Base-by-base conservation (phyloP, 1,140 invertebrate genomes). In the Drosophila nannoptera region DNA sequence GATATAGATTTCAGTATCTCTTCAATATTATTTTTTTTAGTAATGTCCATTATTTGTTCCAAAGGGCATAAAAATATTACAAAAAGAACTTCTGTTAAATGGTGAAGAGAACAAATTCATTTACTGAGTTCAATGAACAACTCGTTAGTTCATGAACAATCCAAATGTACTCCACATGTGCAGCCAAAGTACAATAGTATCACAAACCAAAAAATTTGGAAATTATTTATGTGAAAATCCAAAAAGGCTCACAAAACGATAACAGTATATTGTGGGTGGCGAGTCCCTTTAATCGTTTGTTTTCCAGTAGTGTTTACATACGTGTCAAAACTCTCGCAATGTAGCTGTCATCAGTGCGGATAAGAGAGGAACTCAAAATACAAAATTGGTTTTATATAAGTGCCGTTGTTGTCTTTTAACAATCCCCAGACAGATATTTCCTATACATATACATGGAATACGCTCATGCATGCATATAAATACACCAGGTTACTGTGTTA, bases 381-480 rank as follows among this genome's bases (percentile, higher is more conserved):
- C 36, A 46, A 67, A 63, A 65, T 59, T 70, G 62, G 61, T 69
- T 76, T 76, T 76, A 76, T 76, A 76, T 76, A 76, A 76, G 71
- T 61, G 43, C 58, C 62, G 46, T 66, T 42, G 53, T 54, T 74
- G 61, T 74, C 69, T 70, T 73, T 66, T 40, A 76, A 74, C 53
- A 74, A 70, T 69, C 38, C 62, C 45, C 66, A 73, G 32, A n/a
- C 48, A 40, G 40, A 59, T 71, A 69, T 52, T 64, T 32, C 45
- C 16, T 36, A 60, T 3, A 22, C 22, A 22, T 22, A 22, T 22
- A 22, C 22, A 12, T 46, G 22, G 7, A 36, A 61, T 16, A 62
- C 35, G 38, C 48, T 9, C 46, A 32, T 14, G 38, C 35, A 53
- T 38, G 32, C 14, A 46, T 49, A 56, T n/a, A 65, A 40, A 38